Evolutionary conservation across 2,797 vertebrate species (phyloP), one percentile per base, ranked within the genome.

Genomic region (Anguilla marmorata): DNA sequence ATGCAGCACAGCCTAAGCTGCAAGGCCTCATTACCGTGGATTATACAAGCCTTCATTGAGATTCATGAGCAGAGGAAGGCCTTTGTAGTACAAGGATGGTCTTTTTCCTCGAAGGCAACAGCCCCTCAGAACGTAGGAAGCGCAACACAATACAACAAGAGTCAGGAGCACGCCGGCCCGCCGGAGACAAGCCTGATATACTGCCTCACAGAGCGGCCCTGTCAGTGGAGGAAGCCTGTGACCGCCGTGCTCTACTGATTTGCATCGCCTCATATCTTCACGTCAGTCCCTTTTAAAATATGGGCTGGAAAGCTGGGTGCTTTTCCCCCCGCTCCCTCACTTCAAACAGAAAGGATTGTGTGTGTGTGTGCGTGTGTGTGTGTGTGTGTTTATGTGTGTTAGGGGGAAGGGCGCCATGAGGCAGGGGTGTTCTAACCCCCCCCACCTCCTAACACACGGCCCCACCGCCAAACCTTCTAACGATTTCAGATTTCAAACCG

Each of bases 81-180:
- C 85, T 83, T 66, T 66, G 58, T 83, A 87, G 84, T 66, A 85
- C 84, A 74, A 85, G 87, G 48, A 58, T 69, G 84, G 84, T 58
- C 69, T 88, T 85, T 79, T 82, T 88, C 87, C 84, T 80, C 41
- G 30, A 76, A 85, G 87, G 87, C 66, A 63, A 79, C 84, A 72
- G 24, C 48, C 87, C 74, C 87, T 79, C 45, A 30, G 72, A 79
- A 88, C 54, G 54, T 52, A 50, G 63, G 82, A 85, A 84, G 50
- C 48, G 50, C 48, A 85, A 56, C 87, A 66, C 80, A 84, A 60
- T 48, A 72, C 58, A 84, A 33, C 56, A 69, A 52, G 82, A 82
- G 56, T 19, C 37, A 41, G 79, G 54, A 82, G 79, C 82, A 9
- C n/a, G 60, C 56, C 27, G 60, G 33, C 56, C 63, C 76, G 6